A percentile compares a stretch with the other conserved stretches of the same genome.
phyloP scores from a whole-genome alignment of 2,797 vertebrate species.

The Iguana delicatissima region DNA sequence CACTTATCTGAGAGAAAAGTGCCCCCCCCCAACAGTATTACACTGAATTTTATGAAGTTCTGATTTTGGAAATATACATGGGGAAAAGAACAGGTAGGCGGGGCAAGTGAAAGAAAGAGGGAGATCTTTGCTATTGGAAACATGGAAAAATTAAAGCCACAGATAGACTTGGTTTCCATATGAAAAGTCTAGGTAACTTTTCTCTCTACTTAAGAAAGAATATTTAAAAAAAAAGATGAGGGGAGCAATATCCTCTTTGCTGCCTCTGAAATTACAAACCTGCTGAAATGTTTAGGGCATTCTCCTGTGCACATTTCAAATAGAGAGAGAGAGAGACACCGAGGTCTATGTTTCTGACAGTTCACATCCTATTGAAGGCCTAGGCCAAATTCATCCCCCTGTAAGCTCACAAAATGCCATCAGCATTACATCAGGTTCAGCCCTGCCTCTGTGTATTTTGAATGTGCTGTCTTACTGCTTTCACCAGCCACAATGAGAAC shows the following conservation, averaged over 20 bases:
- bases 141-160: slow-evolving; percentile 31
- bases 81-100: neutral
- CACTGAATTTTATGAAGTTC: neutral
- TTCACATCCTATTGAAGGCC: slow-evolving; percentile 49
- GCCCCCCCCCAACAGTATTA: neutral
- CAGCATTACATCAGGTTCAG: slow-evolving; percentile 34
- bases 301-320: slow-evolving; percentile 65
- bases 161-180: slow-evolving; percentile 35
- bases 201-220: slow-evolving; percentile 68
- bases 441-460: slow-evolving; percentile 10
- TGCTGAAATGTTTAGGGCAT: slow-evolving; percentile 73
- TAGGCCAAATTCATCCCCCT: slow-evolving; percentile 52
- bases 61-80: neutral
- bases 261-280: slow-evolving; percentile 66
- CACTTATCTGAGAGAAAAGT: neutral
- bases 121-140: too few relatives aligned
- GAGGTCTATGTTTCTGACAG: slow-evolving; percentile 67
- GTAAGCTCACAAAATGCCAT: slow-evolving; percentile 56
- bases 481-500: slow-evolving; percentile 57
- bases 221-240: slow-evolving; percentile 61
- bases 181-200: slow-evolving; percentile 64
- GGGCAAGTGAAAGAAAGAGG: too few relatives aligned
- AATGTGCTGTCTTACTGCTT: slow-evolving; percentile 9
- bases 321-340: slow-evolving; percentile 41
- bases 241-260: slow-evolving; percentile 46